Evolutionary conservation across 2,888 invertebrate genomes (phyloP), one percentile per base, ranked within the genome.

Genomic region (Diarsia mendica): DNA sequence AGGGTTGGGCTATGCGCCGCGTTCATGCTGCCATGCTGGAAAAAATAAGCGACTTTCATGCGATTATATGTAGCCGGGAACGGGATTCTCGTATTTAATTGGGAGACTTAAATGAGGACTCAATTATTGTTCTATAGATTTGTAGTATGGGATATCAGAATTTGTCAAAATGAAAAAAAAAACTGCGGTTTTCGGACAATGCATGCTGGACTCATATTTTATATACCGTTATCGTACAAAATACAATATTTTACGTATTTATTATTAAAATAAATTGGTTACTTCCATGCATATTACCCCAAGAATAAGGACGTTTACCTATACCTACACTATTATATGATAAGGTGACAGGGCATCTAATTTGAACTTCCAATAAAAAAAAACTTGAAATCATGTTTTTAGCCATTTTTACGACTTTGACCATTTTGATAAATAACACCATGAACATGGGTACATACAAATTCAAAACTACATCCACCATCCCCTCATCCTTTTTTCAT

Each of bases 11-110:
- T 91, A 95, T 89, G 94, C 93, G 94, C 92, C 92, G 91, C 89
- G 91, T 78, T 95, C 95, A 94, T 94, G 94, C 93, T 93, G 94
- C 94, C 95, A 95, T 95, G 96, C 96, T 96, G 96, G 87, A 95
- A 96, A 90, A 92, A 90, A 93, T 90, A 85, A 88, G 91, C 88
- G 75, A 90, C 88, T 90, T 89, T 90, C 94, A 94, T 94, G 94
- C 94, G 80, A 86, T 87, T 87, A 87, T 74, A 77, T 65, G 71
- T 82, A 84, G 82, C 76, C 69, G 60, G 67, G 77, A 73, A 80
- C 55, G 63, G 65, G 67, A 79, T 68, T 44, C n/a, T 48, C 9
- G n/a, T 58, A 33, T 48, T 39, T 13, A 58, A 66, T 76, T n/a
- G 44, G 44, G 75, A 48, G 13, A 65, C 28, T 58, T 64, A 55